Percentiles rank a stretch among this genome's conserved stretches.
phyloP scores from a whole-genome alignment of 1,140 invertebrate species.

The Bicyclus anynana region DNA sequence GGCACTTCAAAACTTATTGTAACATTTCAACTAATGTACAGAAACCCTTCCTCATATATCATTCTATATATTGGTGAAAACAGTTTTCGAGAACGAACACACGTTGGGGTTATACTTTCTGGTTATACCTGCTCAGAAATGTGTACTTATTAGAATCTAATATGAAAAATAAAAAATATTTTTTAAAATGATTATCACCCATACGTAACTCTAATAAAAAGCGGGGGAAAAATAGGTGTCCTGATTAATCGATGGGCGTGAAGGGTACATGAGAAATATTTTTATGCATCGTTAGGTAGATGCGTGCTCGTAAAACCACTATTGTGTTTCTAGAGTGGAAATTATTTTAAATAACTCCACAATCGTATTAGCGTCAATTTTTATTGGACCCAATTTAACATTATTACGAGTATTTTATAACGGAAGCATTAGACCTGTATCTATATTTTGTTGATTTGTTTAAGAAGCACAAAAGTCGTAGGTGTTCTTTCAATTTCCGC shows the following conservation, averaged over 20 bases:
- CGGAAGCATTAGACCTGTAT: neutral
- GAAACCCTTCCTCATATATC: no score
- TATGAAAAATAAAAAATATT: no score
- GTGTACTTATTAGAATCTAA: no score
- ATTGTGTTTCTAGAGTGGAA: slow-evolving; percentile 15
- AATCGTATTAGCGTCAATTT: slow-evolving; percentile 1
- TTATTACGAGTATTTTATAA: neutral
- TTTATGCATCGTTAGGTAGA: slow-evolving; percentile 66
- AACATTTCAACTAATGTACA: no score
- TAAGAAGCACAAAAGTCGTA: no score
- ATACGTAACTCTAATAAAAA: slow-evolving; percentile 6
- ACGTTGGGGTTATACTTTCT: no score
- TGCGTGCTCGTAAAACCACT: slow-evolving; percentile 24
- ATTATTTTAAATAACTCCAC: slow-evolving; percentile 18
- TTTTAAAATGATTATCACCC: neutral
- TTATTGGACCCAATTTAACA: slow-evolving; percentile 10
- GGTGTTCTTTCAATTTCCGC: no score
- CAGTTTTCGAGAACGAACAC: no score
- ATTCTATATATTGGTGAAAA: no score
- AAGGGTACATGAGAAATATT: slow-evolving; percentile 68
- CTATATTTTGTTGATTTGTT: no score
- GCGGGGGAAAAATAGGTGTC: slow-evolving; percentile 22
- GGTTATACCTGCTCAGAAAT: no score
- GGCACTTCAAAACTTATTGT: no score
- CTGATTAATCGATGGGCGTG: slow-evolving; percentile 66